phyloP scores from a whole-genome alignment of 2,888 invertebrate genomes.

The Selenia dentaria region DNA sequence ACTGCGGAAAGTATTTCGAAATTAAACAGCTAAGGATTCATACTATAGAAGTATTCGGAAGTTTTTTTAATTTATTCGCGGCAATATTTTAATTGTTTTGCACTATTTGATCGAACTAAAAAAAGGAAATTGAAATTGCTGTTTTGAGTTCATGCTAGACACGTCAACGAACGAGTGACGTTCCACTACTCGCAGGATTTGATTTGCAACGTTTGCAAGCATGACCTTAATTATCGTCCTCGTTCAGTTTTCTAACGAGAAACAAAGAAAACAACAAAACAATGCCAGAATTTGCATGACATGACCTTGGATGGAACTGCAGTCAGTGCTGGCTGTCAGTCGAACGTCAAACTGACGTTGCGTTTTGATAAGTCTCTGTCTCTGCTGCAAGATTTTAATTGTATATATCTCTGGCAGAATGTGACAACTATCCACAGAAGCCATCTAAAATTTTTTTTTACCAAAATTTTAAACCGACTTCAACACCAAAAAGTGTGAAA shows the following conservation, averaged over 20 bases:
- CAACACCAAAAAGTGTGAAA: too few relatives aligned
- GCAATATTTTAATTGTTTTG: too few relatives aligned
- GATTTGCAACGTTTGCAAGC: neutral
- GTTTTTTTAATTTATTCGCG: too few relatives aligned
- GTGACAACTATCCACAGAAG: too few relatives aligned
- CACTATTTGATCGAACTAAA: neutral
- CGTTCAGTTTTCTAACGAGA: neutral
- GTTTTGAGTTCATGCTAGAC: too few relatives aligned
- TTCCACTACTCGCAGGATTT: neutral
- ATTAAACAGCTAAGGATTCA: neutral
- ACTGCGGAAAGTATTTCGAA: neutral
- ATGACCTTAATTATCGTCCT: neutral
- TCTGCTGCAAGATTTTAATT: too few relatives aligned
- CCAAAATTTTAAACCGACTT: too few relatives aligned
- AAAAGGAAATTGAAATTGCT: neutral
- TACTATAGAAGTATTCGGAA: too few relatives aligned
- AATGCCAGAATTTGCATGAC: neutral
- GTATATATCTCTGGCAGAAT: too few relatives aligned
- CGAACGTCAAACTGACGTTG: neutral
- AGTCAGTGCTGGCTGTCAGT: neutral
- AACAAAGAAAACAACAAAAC: neutral
- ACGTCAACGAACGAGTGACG: slow-evolving; percentile 2
- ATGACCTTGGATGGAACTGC: neutral
- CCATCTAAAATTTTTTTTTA: too few relatives aligned
- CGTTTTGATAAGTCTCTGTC: too few relatives aligned